Percentiles rank a stretch among this genome's conserved stretches.
phyloP scores from a whole-genome alignment of 1,140 invertebrate species.

The Grapholita molesta region DNA sequence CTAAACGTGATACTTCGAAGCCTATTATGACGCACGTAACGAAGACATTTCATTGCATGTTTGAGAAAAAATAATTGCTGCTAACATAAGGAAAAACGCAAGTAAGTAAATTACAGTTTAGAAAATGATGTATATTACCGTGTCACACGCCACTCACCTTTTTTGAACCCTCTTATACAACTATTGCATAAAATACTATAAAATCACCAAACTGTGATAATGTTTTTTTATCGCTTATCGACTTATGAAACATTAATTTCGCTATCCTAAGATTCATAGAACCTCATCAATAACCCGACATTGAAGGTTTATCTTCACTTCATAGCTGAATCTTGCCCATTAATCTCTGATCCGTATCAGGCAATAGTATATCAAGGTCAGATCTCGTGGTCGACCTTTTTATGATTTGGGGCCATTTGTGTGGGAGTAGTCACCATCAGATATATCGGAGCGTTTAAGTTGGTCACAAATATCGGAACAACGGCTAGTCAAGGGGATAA shows the following conservation, averaged over 20 bases:
- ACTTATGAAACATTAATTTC: background rate
- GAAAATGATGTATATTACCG: no score
- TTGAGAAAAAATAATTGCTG: no score
- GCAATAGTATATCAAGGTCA: background rate
- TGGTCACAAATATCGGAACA: no score
- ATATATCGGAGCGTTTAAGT: background rate
- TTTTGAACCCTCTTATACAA: no score
- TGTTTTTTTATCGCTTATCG: background rate
- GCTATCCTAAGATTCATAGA: background rate
- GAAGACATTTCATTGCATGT: no score
- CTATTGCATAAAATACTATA: no score
- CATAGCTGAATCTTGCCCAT: background rate
- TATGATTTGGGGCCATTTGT: background rate
- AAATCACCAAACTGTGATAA: background rate
- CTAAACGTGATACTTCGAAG: no score
- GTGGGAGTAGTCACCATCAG: background rate
- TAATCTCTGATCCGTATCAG: conserved; percentile 8
- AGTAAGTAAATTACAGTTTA: no score
- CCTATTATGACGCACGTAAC: no score
- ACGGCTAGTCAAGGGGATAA: no score
- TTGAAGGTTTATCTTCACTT: conserved; percentile 5
- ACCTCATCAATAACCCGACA: background rate
- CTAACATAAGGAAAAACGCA: no score
- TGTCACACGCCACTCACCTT: no score
- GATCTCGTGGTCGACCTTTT: background rate